A percentile compares a stretch with the other conserved stretches of the same genome.
phyloP scores from a whole-genome alignment of 2,888 invertebrate genomes.

The Idaea biselata region DNA sequence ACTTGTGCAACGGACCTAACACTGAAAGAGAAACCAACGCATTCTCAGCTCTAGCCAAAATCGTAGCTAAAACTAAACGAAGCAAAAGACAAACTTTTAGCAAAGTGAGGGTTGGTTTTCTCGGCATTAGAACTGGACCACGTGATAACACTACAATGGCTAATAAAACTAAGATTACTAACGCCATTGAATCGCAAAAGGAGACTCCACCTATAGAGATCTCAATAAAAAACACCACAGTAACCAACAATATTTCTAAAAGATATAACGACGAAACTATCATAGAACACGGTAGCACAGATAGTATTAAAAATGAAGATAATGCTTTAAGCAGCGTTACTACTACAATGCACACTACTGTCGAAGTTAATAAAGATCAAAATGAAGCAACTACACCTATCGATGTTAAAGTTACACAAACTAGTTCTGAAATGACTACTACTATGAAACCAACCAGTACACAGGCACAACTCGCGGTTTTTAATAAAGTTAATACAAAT shows the following conservation, averaged over 20 bases:
- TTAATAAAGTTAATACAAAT: slow-evolving; percentile 18
- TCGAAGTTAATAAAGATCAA: slow-evolving; percentile 16
- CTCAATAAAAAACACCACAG: neutral
- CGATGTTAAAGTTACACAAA: slow-evolving; percentile 12
- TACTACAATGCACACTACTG: slow-evolving; percentile 12
- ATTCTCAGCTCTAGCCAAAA: slow-evolving; percentile 47
- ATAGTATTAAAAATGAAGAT: slow-evolving; percentile 10
- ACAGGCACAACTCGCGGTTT: slow-evolving; percentile 17
- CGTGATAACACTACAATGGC: slow-evolving; percentile 16
- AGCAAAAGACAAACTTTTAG: slow-evolving; percentile 31
- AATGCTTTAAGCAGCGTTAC: slow-evolving; percentile 2
- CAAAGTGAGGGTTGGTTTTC: slow-evolving; percentile 23
- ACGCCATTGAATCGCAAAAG: neutral
- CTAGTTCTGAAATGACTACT: neutral
- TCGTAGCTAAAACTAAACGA: slow-evolving; percentile 37
- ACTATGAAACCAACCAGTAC: slow-evolving; percentile 19
- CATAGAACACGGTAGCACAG: slow-evolving; percentile 3
- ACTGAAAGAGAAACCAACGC: slow-evolving; percentile 59
- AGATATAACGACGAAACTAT: neutral
- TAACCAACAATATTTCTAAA: neutral
- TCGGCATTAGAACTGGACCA: slow-evolving; percentile 24
- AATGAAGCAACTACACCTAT: slow-evolving; percentile 16
- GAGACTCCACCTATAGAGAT: neutral
- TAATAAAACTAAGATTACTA: slow-evolving; percentile 14
- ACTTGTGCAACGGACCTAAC: slow-evolving; percentile 68